phyloP scores from a whole-genome alignment of 2,888 invertebrate genomes.

The Plebejus anna region DNA sequence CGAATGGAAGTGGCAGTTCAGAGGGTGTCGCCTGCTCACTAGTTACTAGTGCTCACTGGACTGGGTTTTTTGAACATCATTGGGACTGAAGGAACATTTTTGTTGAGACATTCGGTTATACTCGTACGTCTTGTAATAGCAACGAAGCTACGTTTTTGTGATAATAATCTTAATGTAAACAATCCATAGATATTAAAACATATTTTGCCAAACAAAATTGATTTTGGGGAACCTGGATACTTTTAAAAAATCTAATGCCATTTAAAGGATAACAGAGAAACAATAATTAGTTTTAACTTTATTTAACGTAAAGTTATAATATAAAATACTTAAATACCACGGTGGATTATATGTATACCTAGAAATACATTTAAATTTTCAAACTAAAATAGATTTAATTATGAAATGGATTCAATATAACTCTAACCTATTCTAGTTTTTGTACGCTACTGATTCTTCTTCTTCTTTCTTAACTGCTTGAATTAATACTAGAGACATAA shows the following conservation, averaged over 20 bases:
- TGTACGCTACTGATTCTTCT: conserved; percentile 77
- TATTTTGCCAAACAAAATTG: too few relatives aligned
- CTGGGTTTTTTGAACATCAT: too few relatives aligned
- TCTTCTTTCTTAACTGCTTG: conserved; percentile 89
- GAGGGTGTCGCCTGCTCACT: too few relatives aligned
- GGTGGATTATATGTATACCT: neutral
- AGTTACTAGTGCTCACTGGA: too few relatives aligned
- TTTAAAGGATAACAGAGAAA: neutral
- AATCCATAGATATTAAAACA: too few relatives aligned
- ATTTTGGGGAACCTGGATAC: too few relatives aligned
- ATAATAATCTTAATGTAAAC: too few relatives aligned
- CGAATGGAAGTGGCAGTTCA: too few relatives aligned
- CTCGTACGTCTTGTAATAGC: too few relatives aligned
- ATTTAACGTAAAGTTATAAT: neutral
- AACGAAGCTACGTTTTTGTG: too few relatives aligned
- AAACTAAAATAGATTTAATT: neutral
- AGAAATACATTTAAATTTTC: conserved; percentile 1
- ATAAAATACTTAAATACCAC: conserved; percentile 4
- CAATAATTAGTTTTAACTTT: neutral
- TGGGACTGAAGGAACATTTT: too few relatives aligned
- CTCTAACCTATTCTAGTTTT: conserved; percentile 46
- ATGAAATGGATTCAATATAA: neutral
- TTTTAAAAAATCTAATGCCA: neutral
- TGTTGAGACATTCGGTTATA: too few relatives aligned
- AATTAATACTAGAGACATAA: conserved; percentile 84